Percentiles rank a stretch among this genome's conserved stretches.
Conservation (phyloP, 2,797 vertebrate species). For the Pseudochirops cupreus region DNA sequence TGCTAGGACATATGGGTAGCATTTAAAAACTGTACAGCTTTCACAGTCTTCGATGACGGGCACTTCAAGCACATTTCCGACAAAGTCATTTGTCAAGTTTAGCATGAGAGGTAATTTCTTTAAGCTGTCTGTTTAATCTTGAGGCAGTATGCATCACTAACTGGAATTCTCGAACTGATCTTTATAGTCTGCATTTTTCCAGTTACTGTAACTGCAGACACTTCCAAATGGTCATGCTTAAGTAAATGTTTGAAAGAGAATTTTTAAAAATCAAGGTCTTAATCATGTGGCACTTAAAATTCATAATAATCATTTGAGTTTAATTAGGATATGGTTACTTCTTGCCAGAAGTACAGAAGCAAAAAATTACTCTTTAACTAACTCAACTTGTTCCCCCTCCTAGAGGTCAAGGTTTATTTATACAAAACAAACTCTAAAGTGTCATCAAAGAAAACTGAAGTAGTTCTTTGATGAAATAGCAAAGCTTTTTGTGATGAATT, state of each 20-base stretch:
- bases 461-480: neutral
- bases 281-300: constrained; percentile 91
- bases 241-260: constrained; percentile 87
- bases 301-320: constrained; percentile 89
- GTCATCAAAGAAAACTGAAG: neutral
- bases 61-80: neutral
- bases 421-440: constrained; percentile 36
- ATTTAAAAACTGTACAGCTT: neutral
- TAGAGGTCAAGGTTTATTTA: constrained; percentile 6
- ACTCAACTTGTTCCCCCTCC: constrained; percentile 32
- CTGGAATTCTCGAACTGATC: constrained; percentile 81
- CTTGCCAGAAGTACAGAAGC: constrained; percentile 75
- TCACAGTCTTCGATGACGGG: neutral
- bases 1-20: neutral
- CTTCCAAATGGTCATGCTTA: constrained; percentile 88
- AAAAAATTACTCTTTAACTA: constrained; percentile 36
- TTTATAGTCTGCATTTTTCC: constrained; percentile 85
- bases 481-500: neutral
- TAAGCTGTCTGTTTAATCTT: constrained; percentile 81
- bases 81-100: neutral
- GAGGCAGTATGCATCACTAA: constrained; percentile 70
- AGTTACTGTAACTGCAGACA: constrained; percentile 87
- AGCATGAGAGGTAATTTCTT: constrained; percentile 15
- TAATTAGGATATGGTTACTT: constrained; percentile 89
- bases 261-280: constrained; percentile 69